Base-by-base conservation (phyloP, 2,888 invertebrate species). In the Calliphora vomitoria region DNA sequence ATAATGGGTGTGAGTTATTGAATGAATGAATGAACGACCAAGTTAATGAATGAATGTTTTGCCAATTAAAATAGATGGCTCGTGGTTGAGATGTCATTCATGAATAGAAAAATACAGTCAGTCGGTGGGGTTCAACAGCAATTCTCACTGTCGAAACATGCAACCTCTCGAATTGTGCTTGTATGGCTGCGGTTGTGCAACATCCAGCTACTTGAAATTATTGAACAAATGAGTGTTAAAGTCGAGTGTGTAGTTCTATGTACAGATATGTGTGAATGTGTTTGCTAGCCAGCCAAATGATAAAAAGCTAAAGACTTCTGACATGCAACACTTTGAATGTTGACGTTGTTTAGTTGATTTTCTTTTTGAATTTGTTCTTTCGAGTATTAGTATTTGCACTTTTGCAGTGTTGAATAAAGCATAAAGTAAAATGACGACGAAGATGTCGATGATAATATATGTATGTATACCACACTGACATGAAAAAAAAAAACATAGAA, bases 321-420 rank as follows among this genome's bases (percentile, higher is more conserved):
- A 68, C 87, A 87, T 71, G 71, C 76, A 84, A 87, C 25, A 78
- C 53, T 84, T 83, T 72, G 58, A 78, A 79, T 85, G 78, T 74
- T 78, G 62, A 78, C 20, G 71, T 60, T 53, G 79, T 44, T 58
- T 69, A 15, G 15, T 18, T 55, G 15, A 15, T 62, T 41, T 41
- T 41, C 8, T 11, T 44, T 53, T 20, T 66, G 50, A 50, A 50
- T n/a, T 50, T 58, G 20, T 69, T 62, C 15, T 35, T 74, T 53
- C 41, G 53, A 69, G 66, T 38, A 79, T 82, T 38, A 79, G 60
- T 64, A 72, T 78, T 79, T 82, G 72, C 76, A 62, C 81, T 78
- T 82, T 75, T 75, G 18, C 41, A 53, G 38, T 64, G 47, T 72
- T 72, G 60, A 60, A 62, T 62, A 53, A 81, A 68, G 53, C 38